Evolutionary conservation across 2,113 vertebrate genomes (phyloP).

Genomic region (Protobothrops mucrosquamatus): DNA sequence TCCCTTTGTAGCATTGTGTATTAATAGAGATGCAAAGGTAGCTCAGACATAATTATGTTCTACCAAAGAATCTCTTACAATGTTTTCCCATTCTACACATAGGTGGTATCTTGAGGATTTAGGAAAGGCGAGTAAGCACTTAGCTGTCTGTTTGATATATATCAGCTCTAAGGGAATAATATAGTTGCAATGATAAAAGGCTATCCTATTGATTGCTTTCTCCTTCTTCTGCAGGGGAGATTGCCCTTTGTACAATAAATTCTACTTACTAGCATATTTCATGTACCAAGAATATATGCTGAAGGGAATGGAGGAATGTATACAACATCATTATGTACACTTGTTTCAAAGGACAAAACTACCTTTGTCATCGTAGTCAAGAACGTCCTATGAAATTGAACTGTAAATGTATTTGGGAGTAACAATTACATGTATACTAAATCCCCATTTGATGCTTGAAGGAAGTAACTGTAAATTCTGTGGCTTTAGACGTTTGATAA

Average conservation of each 20-base stretch:
- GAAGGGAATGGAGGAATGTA: not conserved
- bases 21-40: not conserved
- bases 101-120: not conserved
- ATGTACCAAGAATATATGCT: not conserved
- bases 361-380: not conserved
- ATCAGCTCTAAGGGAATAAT: not conserved
- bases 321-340: not conserved
- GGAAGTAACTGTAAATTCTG: not conserved
- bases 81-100: not conserved
- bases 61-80: not conserved
- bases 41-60: not conserved
- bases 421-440: not conserved
- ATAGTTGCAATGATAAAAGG: not conserved
- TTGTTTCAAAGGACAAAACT: not conserved
- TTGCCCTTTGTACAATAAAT: not conserved
- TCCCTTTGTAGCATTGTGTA: not conserved
- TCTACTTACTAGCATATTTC: not conserved
- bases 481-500: not conserved
- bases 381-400: not conserved
- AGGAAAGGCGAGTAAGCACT: not conserved
- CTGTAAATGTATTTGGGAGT: not conserved
- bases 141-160: not conserved
- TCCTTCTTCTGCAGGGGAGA: not conserved
- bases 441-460: not conserved
- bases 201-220: not conserved